Evolutionary conservation across 1,140 invertebrate species (phyloP), one percentile per base, ranked within the genome.

Genomic region (Caenorhabditis brenneri): DNA sequence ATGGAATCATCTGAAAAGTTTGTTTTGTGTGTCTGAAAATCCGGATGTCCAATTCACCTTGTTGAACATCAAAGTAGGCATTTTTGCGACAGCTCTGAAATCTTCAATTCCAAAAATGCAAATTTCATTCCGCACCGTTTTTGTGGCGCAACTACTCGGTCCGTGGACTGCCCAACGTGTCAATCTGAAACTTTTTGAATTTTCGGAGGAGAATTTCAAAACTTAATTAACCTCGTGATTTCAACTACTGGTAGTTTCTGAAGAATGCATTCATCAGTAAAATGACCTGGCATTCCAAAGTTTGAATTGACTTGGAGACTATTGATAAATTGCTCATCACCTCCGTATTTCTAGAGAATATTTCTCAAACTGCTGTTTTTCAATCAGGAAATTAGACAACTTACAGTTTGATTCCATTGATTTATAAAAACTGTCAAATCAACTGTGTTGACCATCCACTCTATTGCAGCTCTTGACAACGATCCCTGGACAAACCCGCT

Each of bases 61-160:
- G 19, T 79, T 79, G 9, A 51, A 29, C 36, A 46, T 79, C 3
- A 79, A 29, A n/a, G 12, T 22, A 2, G 74, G 74, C 10, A 79
- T 31, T 27, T 6, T 22, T 6, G 74, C 15, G 6, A 79, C 15
- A 3, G 39, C 49, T 5, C 42, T 12, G 19, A 79, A 49, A 36
- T 79, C 74, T 33, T 79, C 74, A 3, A 79, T 51, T 22, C 74
- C 74, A 29, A 79, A 79, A 16, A 79, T 48, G 9, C 74, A 79
- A 46, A 79, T n/a, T 4, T 49, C 74, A 79, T 79, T 29, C 33
- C 74, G 10, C 22, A 49, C 49, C 6, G 27, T 51, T 12, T 10
- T 36, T 2, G 74, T 29, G 2, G 74, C 74, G 48, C 74, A 79
- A 16, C n/a, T 5, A 27, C n/a, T 15, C 6, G 39, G 19, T 1